These are phyloP conservation scores for Harlomillsia oculata DNA, from an alignment of 1,140 invertebrate genomes.

Conservation along the genomic window DNA sequence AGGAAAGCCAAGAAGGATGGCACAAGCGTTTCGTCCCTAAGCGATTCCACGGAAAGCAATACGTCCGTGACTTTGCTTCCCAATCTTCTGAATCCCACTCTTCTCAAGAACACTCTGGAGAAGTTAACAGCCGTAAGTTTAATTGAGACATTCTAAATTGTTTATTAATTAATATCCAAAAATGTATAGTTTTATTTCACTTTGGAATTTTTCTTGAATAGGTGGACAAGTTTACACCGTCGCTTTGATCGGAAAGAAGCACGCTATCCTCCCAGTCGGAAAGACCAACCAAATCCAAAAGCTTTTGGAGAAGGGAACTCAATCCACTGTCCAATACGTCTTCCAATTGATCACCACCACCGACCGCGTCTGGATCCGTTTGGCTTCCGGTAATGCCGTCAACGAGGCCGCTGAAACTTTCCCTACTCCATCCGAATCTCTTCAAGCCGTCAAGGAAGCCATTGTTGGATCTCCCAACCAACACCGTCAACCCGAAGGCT, in stretches of 20 bases:
- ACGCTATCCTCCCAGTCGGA: slow-evolving; percentile 13
- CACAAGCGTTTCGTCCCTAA: too few relatives aligned
- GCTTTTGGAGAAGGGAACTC: slow-evolving; percentile 13
- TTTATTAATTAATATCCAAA: background rate
- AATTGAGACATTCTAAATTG: too few relatives aligned
- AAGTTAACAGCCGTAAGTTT: too few relatives aligned
- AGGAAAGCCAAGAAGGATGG: too few relatives aligned
- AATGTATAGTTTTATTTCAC: background rate
- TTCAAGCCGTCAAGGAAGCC: slow-evolving; percentile 23
- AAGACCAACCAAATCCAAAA: background rate
- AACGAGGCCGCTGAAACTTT: slow-evolving; percentile 24
- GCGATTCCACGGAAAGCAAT: background rate
- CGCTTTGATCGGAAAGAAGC: slow-evolving; percentile 27
- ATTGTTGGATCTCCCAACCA: slow-evolving; percentile 9
- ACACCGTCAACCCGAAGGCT: slow-evolving; percentile 10
- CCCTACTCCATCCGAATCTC: slow-evolving; percentile 1
- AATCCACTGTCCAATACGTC: slow-evolving; percentile 20
- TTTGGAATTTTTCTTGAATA: slow-evolving; percentile 1
- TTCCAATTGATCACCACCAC: background rate
- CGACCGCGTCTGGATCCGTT: slow-evolving; percentile 11
- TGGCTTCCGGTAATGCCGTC: slow-evolving; percentile 17
- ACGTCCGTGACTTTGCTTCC: too few relatives aligned
- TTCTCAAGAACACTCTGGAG: too few relatives aligned
- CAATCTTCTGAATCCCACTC: too few relatives aligned
- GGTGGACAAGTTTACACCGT: slow-evolving; percentile 10